Evolutionary conservation across 2,797 vertebrate species (phyloP).

Genomic region (Smutsia gigantea): DNA sequence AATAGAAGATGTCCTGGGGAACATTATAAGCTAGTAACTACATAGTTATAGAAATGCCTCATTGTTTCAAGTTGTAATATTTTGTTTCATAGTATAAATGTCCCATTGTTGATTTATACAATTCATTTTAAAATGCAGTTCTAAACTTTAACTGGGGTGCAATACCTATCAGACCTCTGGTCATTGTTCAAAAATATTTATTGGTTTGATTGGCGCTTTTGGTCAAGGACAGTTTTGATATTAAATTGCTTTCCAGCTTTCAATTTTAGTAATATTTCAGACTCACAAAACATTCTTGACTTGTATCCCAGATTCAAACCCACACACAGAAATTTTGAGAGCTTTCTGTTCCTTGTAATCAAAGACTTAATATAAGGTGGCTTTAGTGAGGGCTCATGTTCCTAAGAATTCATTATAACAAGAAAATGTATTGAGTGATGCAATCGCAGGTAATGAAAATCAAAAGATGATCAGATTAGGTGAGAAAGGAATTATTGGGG

Average conservation of each 20-base stretch:
- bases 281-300: not conserved
- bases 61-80: not conserved
- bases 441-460: conserved; percentile 29
- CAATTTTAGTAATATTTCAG: not conserved
- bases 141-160: not conserved
- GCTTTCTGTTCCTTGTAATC: not conserved
- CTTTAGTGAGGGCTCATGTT: conserved; percentile 39
- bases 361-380: conserved; percentile 56
- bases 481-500: not conserved
- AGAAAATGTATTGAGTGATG: not conserved
- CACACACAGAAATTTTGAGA: not conserved
- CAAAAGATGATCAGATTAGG: conserved; percentile 19
- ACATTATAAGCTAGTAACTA: not conserved
- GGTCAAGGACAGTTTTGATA: not conserved
- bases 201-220: not conserved
- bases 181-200: not conserved
- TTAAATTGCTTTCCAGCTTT: not conserved
- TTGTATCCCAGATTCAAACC: not conserved
- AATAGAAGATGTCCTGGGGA: not conserved
- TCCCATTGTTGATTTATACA: not conserved
- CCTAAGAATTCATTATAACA: conserved; percentile 44
- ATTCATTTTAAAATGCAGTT: not conserved
- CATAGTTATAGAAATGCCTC: not conserved
- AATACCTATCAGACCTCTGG: not conserved
- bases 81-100: not conserved